Base-by-base conservation (phyloP, 2,888 invertebrate genomes). In the Platycnemis pennipes region DNA sequence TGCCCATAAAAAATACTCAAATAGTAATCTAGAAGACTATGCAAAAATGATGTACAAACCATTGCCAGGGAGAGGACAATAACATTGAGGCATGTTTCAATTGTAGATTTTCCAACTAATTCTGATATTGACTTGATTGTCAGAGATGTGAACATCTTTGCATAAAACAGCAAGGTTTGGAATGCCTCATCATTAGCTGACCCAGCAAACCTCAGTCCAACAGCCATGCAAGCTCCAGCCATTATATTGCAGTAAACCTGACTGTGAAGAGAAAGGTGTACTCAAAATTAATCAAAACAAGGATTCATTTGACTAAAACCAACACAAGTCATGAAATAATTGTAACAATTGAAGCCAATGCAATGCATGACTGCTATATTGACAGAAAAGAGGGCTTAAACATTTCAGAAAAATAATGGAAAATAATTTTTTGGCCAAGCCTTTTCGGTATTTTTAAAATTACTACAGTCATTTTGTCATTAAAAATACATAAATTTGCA, bases 221-320 rank as follows among this genome's bases (percentile, higher is more conserved):
- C 96, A 13, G 99, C 98, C 97, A 99, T 98, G 95, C 99, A 99
- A 1, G 99, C 99, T 37, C 99, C 99, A 0, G 99, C 98, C 94
- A 99, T 97, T 95, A 99, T 99, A 96, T 99, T 99, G 96, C 99
- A 99, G 96, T 99, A 99, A 0, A 99, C 99, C 97, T 99, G 99
- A 95, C 99, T 99, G 96, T 77, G 97, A 96, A 42, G 26, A 45
- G 44, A 63, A 56, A 91, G 44, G 3, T 53, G 16, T 77, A 37
- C n/a, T 77, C 37, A 19, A 49, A 49, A 49, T 49, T 49, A 49
- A 19, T 19, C 3, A 49, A 49, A 19, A 49, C n/a, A n/a, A n/a
- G n/a, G n/a, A n/a, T n/a, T n/a, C n/a, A n/a, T n/a, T n/a, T n/a
- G n/a, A n/a, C n/a, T n/a, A n/a, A n/a, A n/a, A n/a, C n/a, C n/a